Conservation (phyloP, 2,888 invertebrate species). For the Drosophila crucigera region DNA sequence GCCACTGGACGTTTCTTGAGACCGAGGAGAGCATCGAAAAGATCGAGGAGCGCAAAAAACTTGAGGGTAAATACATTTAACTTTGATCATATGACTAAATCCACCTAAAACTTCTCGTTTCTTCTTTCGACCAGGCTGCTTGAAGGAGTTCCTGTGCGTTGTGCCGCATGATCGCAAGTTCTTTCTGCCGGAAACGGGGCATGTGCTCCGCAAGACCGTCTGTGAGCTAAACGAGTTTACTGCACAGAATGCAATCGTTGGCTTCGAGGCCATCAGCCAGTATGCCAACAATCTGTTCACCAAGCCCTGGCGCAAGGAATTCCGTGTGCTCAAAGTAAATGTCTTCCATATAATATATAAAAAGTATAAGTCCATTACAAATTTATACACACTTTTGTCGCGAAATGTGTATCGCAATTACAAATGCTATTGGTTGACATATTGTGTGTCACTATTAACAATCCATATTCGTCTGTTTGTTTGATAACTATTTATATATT, state of each 20-base stretch:
- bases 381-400: neutral
- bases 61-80: conserved; percentile 88
- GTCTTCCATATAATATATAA: neutral
- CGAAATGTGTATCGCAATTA: neutral
- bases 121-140: conserved; percentile 87
- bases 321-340: conserved; percentile 91
- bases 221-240: conserved; percentile 90
- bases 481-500: no score
- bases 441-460: neutral
- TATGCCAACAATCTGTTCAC: conserved; percentile 94
- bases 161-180: conserved; percentile 93
- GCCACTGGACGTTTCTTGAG: conserved; percentile 92
- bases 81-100: neutral
- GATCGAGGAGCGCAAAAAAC: conserved; percentile 90
- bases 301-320: conserved; percentile 96
- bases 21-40: conserved; percentile 93
- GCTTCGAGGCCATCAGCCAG: conserved; percentile 93
- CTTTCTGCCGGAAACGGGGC: conserved; percentile 90
- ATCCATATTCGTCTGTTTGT: neutral
- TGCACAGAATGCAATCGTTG: conserved; percentile 92
- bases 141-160: conserved; percentile 91
- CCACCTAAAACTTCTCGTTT: neutral
- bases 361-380: neutral
- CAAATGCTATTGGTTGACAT: neutral
- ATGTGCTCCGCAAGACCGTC: conserved; percentile 91